These are phyloP conservation scores for Microcebus ravelobensis DNA, from an alignment of 2,113 vertebrate genomes.

Conservation along the genomic window DNA sequence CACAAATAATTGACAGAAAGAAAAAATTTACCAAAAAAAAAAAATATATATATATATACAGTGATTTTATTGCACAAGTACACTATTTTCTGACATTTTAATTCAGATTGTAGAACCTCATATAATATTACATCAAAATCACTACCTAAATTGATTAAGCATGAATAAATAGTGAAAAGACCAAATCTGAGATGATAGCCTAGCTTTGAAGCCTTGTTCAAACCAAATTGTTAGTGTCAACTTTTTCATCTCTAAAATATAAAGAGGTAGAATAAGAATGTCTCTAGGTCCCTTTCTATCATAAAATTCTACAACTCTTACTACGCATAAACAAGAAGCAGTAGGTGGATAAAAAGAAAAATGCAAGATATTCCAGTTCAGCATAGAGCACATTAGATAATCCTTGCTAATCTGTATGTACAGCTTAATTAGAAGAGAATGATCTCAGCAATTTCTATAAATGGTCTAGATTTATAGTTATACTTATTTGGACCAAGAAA, in stretches of 20 bases:
- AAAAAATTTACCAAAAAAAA: background rate
- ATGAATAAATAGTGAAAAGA: background rate
- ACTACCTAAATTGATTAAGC: background rate
- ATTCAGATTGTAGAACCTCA: background rate
- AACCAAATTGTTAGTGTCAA: background rate
- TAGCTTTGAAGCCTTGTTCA: background rate
- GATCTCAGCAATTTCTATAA: conserved; percentile 60
- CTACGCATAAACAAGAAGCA: background rate
- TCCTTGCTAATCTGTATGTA: conserved; percentile 63
- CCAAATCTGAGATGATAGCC: background rate
- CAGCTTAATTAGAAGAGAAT: conserved; percentile 51
- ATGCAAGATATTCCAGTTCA: background rate
- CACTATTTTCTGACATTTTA: background rate
- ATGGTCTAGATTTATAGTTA: conserved; percentile 28
- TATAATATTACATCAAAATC: background rate
- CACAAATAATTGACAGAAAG: background rate
- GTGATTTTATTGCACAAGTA: background rate
- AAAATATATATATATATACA: background rate
- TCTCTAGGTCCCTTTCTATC: background rate
- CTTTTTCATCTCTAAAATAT: conserved; percentile 2
- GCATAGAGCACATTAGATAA: conserved; percentile 17
- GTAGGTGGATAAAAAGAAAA: background rate
- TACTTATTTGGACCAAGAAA: conserved; percentile 7
- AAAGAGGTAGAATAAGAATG: background rate
- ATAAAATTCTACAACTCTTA: background rate